Evolutionary conservation across 1,140 invertebrate genomes (phyloP), one percentile per base, ranked within the genome.

Genomic region (Diorhabda carinulata): DNA sequence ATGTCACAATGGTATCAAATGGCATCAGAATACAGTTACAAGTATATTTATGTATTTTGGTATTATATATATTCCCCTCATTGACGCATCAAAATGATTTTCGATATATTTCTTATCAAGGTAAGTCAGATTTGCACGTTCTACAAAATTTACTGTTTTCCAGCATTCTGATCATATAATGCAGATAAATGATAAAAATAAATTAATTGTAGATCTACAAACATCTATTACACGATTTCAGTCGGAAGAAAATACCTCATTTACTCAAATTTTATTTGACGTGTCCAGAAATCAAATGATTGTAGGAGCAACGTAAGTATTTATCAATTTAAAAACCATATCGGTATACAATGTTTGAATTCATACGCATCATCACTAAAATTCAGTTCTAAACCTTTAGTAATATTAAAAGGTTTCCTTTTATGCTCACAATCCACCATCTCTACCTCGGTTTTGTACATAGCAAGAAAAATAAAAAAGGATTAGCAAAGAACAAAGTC

Each of bases 211-310:
- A 71, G 65, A 76, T 70, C 57, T 66, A 56, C 57, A 71, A 10
- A 61, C 68, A 58, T 65, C 67, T 5, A 42, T 69, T 5, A 57
- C 63, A 4, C 9, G 9, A 40, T 67, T 63, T 58, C 56, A 57
- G 5, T 43, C 68, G 10, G 58, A 73, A 45, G 72, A 69, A 44
- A 61, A 64, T 69, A 87, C 86, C 47, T 87, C 87, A 68, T 94
- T 89, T 82, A 90, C 91, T 5, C 89, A 92, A 82, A 82, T 94
- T 76, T 82, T 93, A 41, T 93, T 94, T 80, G 92, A 95, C 83
- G 89, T 93, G 43, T 87, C 90, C 61, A 88, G 91, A 77, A 90
- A 92, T 79, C 92, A 94, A 82, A 83, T 95, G 9, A 66, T 80
- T 57, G 73, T 79, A n/a, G 78, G 79, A 9, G 79, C 79, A 57